Evolutionary conservation across 2,113 vertebrate species (phyloP), one percentile per base, ranked within the genome.

Genomic region (Sceloporus tristichus): DNA sequence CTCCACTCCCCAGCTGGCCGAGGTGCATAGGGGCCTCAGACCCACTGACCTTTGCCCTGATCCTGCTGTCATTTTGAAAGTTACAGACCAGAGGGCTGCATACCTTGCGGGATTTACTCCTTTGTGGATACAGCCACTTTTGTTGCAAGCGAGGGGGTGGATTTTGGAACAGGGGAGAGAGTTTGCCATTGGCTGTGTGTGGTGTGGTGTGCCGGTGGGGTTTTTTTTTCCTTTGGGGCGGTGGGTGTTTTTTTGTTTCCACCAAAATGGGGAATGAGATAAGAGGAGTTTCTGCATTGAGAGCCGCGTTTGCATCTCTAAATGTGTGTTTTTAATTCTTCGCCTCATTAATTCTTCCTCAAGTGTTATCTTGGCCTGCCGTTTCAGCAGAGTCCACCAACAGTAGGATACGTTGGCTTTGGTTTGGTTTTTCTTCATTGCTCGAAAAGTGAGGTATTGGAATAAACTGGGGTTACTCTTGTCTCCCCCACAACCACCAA

Each of bases 51-150:
- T 97, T 95, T 97, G 96, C 95, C 97, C 97, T 92, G 92, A 83
- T 93, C 95, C 97, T 96, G 97, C 97, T 97, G 97, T 96, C 97
- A 95, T 96, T 89, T 94, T 95, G 95, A 97, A 97, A 96, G 96
- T 96, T 94, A 93, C 95, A 94, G 96, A 95, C 96, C 82, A 91
- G 91, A 95, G 95, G 94, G 92, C 95, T 90, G 90, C 97, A 97
- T 97, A 97, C 96, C 92, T 96, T 93, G 93, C 84, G 56, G 96
- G 97, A 97, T 97, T 97, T 97, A 91, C 95, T 77, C 87, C 62
- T 88, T 88, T 78, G 87, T 88, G 87, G 80, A 59, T 70, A 81
- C 80, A 9, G 7, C 29, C 59, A 76, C 81, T 56, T 83, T 88
- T 88, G 87, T 88, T 78, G 23, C 73, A 94, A 86, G 85, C 89